Evolutionary conservation across 2,888 invertebrate species (phyloP), one percentile per base, ranked within the genome.

Genomic region (Drosophila leonis): DNA sequence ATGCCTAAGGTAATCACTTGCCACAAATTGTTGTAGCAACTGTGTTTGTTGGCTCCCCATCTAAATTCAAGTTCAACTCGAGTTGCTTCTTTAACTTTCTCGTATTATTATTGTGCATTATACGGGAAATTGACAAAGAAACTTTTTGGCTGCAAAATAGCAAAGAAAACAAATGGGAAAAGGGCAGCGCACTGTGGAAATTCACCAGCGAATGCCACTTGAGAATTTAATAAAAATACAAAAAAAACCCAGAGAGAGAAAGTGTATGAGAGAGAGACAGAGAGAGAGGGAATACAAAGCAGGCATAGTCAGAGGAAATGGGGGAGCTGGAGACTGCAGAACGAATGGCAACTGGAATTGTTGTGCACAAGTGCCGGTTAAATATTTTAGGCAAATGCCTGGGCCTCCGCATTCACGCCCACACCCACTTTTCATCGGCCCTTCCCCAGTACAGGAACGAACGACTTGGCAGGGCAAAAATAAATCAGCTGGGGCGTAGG

Each of bases 401-500:
- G 57, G 52, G 60, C 62, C 48, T 39, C n/a, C n/a, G 15, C 39
- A 31, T n/a, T 15, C 52, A n/a, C 35, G 2, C n/a, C 54, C 54
- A 54, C 39, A 1, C 13, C 27, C 39, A 37, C 37, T 15, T 0
- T 39, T 29, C 49, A 49, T 49, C 31, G 12, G 18, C 35, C 15
- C 46, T 10, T 4, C 10, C 18, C 55, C 41, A 33, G 8, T 41
- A 4, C n/a, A 48, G 61, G 37, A 61, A 29, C 76, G 68, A 65
- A 72, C 56, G 80, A 78, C 78, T 80, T 82, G 72, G 61, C 62
- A 70, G 71, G 52, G 71, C 60, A 80, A 80, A 80, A 83, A 83
- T 88, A 86, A 86, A 88, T 88, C 87, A 86, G 83, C 87, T 88
- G 83, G 84, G 89, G 89, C 87, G 83, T 83, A 89, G 90, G 85